phyloP scores from a whole-genome alignment of 1,140 invertebrate species.

The Thaumetopoea pityocampa region DNA sequence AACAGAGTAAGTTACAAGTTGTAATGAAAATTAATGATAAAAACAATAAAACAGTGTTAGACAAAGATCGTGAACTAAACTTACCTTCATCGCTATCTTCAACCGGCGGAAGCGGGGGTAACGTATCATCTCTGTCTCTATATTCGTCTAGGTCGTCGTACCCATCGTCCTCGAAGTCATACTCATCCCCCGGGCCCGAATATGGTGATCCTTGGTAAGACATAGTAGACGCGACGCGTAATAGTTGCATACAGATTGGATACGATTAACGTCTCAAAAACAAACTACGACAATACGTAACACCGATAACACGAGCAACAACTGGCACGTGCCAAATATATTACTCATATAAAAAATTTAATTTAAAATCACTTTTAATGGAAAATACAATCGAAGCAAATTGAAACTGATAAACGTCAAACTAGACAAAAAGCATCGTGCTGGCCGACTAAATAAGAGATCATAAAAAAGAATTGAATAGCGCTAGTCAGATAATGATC shows the following conservation, averaged over 20 bases:
- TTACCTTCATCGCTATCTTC: conserved; percentile 71
- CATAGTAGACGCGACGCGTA: conserved; percentile 71
- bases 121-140: conserved; percentile 56
- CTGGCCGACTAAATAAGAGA: conserved; percentile 22
- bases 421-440: conserved; percentile 60
- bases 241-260: conserved; percentile 73
- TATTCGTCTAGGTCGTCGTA: conserved; percentile 71
- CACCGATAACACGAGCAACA: conserved; percentile 34
- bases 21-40: conserved; percentile 27
- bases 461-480: conserved; percentile 8
- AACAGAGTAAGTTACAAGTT: conserved; percentile 20
- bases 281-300: conserved; percentile 39
- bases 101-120: conserved; percentile 43
- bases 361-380: conserved; percentile 26
- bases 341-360: conserved; percentile 61
- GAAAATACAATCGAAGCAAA: conserved; percentile 55
- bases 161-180: conserved; percentile 72
- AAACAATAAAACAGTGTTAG: conserved; percentile 47
- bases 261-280: conserved; percentile 54
- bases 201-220: conserved; percentile 75
- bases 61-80: conserved; percentile 56
- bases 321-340: conserved; percentile 41
- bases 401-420: conserved; percentile 66
- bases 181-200: conserved; percentile 69
- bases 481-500: conserved; percentile 8